Percentiles rank a stretch among this genome's conserved stretches.
Conservation (phyloP, 2,888 invertebrate species). For the Cataglyphis cursor region DNA sequence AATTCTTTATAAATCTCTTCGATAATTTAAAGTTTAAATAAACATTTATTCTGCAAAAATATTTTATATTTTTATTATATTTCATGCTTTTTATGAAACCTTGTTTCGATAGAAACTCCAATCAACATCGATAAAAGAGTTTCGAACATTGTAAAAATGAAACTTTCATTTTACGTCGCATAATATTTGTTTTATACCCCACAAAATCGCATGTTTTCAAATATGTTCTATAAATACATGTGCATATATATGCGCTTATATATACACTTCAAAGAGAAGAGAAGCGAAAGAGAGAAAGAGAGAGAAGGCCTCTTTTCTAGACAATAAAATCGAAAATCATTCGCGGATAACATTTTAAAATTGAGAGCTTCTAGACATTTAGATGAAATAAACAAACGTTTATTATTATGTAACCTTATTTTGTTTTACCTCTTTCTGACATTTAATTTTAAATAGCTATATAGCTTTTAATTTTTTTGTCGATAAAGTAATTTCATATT, state of each 20-base stretch:
- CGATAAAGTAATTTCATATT: neutral
- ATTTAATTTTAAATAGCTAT: neutral
- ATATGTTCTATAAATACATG: constrained; percentile 23
- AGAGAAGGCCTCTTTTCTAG: constrained; percentile 26
- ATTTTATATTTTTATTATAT: neutral
- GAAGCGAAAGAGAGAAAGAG: neutral
- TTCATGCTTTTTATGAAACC: neutral
- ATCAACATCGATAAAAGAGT: constrained; percentile 11
- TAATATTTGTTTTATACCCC: constrained; percentile 5
- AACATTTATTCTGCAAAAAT: neutral
- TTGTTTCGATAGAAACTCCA: constrained; percentile 1
- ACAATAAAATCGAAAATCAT: constrained; percentile 59
- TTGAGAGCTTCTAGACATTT: constrained; percentile 22
- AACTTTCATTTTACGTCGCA: constrained; percentile 29
- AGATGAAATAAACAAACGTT: neutral
- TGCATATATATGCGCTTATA: neutral
- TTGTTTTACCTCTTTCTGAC: neutral
- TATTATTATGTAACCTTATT: neutral
- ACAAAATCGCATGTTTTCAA: constrained; percentile 24
- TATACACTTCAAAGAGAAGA: constrained; percentile 10
- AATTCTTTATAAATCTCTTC: neutral
- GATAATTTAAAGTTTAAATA: neutral
- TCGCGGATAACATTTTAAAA: constrained; percentile 49
- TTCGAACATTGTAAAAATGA: constrained; percentile 13
- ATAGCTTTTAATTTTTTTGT: neutral